Evolutionary conservation across 1,140 invertebrate genomes (phyloP), one percentile per base, ranked within the genome.

Genomic region (Drosophila truncata): DNA sequence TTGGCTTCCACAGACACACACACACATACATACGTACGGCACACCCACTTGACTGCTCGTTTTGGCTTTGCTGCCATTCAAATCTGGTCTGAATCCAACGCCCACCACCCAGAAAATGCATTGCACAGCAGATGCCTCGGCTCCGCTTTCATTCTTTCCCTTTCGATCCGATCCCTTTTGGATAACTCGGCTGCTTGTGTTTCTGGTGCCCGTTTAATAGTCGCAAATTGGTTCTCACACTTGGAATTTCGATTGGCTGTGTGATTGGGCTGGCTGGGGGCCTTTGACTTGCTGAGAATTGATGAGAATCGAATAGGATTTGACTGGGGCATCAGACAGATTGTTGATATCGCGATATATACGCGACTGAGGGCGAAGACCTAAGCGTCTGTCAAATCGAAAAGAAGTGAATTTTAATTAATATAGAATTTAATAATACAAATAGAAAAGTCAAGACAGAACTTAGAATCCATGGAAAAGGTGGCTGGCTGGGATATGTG

Each of bases 211-310:
- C 83, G 82, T 87, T 87, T 88, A 88, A 84, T 83, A 88, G 83
- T 88, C 80, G 72, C 80, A 87, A 87, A 87, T 87, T 87, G 83
- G 77, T 87, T 88, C 76, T 72, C 84, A 86, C 83, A 69, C 80
- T 64, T 80, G 66, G 70, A 66, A 87, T 76, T 82, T 69, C 76
- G 49, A 87, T 79, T 82, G 69, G 62, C 80, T 64, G 66, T 50
- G 58, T 75, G 78, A 78, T 87, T 77, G 65, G 59, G 55, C 61
- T 55, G 62, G 46, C 62, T 44, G 70, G 54, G 39, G 37, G 29
- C 63, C 47, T 70, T 70, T 70, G 47, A 70, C 66, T 70, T 46
- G 59, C 65, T 46, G 35, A 35, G 29, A 67, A 70, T 70, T 58
- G 58, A 76, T 72, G 54, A 41, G 63, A 66, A 76, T 66, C 62